Conservation (phyloP, 2,888 invertebrate species). For the Eristalis intricaria region DNA sequence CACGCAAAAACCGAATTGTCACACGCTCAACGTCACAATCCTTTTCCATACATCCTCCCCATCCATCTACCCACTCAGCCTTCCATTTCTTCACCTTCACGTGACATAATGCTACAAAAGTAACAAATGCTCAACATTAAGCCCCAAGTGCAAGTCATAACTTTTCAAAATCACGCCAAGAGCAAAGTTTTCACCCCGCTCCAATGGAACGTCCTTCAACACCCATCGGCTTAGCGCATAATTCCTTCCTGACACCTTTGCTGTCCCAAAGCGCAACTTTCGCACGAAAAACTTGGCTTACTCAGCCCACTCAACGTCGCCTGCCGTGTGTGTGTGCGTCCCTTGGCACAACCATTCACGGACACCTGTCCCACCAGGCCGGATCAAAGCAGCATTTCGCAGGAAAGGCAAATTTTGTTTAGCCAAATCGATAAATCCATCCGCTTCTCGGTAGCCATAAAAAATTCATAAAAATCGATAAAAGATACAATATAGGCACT, state of each 20-base stretch:
- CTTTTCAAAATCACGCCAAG: conserved; percentile 7
- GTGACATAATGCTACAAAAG: not conserved
- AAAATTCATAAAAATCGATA: conserved; percentile 58
- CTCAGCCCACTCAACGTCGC: not conserved
- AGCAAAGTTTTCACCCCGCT: not conserved
- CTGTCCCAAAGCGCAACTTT: conserved; percentile 56
- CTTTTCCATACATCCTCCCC: not conserved
- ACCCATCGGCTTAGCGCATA: conserved; percentile 22
- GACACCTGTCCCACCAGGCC: conserved; percentile 41
- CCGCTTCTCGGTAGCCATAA: not conserved
- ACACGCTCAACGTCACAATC: too few species aligned
- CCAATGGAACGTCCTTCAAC: conserved; percentile 20
- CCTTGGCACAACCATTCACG: not conserved
- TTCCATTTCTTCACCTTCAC: not conserved
- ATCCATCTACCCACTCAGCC: not conserved
- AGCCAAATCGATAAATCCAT: conserved; percentile 21
- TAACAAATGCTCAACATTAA: conserved; percentile 11
- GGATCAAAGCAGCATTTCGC: conserved; percentile 59
- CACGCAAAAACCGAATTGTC: too few species aligned
- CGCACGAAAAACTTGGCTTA: conserved; percentile 48
- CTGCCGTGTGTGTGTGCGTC: not conserved
- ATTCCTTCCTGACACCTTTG: conserved; percentile 49
- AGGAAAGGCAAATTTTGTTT: conserved; percentile 33
- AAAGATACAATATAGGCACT: conserved; percentile 21
- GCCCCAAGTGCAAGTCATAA: conserved; percentile 18